These are phyloP conservation scores for Phainopepla nitens DNA, from an alignment of 2,113 vertebrate genomes.

Conservation along the genomic window DNA sequence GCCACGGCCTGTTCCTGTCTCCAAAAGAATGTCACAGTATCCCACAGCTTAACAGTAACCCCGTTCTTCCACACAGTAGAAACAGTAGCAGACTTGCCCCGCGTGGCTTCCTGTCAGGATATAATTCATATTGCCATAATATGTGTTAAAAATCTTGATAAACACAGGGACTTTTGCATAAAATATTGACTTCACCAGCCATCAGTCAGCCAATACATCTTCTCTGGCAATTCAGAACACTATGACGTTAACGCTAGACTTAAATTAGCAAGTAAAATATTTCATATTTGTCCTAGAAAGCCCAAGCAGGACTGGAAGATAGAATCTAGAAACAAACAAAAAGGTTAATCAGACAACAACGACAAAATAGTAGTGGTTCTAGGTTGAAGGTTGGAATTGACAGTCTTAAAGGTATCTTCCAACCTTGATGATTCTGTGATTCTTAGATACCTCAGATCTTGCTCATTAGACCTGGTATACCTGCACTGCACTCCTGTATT, in stretches of 20 bases:
- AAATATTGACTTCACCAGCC: neutral
- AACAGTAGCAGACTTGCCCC: neutral
- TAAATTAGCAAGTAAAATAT: neutral
- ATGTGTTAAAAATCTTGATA: rapidly evolving
- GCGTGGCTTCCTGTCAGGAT: neutral
- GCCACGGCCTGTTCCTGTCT: rapidly evolving
- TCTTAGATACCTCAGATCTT: neutral
- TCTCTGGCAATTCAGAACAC: neutral
- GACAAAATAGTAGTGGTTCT: neutral
- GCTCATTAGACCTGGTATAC: neutral
- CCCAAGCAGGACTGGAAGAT: neutral
- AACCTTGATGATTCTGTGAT: neutral
- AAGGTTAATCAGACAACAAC: neutral
- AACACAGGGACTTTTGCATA: neutral
- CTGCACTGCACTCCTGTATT: neutral
- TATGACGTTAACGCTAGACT: neutral
- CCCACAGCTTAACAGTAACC: no score
- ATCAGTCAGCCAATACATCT: neutral
- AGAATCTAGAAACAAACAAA: no score
- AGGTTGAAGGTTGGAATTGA: neutral
- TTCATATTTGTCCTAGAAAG: neutral
- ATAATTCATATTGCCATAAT: neutral
- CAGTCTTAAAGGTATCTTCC: neutral
- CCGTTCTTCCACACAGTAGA: neutral
- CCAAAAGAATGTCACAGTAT: neutral